Conservation (phyloP, 2,797 vertebrate species). For the Aphelocoma californica region DNA sequence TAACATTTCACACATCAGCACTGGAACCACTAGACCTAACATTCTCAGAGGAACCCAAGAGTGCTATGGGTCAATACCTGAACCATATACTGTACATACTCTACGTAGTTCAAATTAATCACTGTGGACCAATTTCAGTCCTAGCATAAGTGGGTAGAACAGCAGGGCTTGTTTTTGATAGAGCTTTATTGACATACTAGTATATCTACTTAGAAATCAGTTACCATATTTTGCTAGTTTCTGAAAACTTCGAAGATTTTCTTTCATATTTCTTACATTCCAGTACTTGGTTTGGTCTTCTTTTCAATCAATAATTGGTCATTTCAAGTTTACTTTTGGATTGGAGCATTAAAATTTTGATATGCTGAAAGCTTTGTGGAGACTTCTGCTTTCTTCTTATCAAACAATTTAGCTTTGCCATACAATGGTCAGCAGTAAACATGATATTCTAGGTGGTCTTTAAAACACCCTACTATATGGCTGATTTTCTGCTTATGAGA, state of each 20-base stretch:
- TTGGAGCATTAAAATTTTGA: not conserved
- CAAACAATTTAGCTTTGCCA: not conserved
- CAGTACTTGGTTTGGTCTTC: not conserved
- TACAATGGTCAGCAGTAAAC: not conserved
- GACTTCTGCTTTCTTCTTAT: not conserved
- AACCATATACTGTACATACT: not conserved
- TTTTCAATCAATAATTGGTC: not conserved
- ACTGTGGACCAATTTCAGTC: not conserved
- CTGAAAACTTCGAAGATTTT: not conserved
- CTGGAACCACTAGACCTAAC: not conserved
- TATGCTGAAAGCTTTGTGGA: not conserved
- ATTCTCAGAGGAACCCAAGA: constrained; percentile 26
- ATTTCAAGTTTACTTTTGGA: not conserved
- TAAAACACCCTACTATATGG: not conserved
- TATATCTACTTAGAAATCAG: not conserved
- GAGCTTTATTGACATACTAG: not conserved
- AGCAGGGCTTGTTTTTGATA: not conserved
- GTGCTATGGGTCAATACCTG: constrained; percentile 38
- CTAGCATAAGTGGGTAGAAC: not conserved
- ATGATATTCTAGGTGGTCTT: not conserved
- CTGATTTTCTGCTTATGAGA: not conserved
- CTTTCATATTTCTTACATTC: not conserved
- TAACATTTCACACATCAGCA: constrained; percentile 36
- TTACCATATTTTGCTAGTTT: not conserved
- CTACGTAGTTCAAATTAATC: constrained; percentile 41